These are phyloP conservation scores for Macaria liturata DNA, from an alignment of 2,888 invertebrate species.

Conservation along the genomic window DNA sequence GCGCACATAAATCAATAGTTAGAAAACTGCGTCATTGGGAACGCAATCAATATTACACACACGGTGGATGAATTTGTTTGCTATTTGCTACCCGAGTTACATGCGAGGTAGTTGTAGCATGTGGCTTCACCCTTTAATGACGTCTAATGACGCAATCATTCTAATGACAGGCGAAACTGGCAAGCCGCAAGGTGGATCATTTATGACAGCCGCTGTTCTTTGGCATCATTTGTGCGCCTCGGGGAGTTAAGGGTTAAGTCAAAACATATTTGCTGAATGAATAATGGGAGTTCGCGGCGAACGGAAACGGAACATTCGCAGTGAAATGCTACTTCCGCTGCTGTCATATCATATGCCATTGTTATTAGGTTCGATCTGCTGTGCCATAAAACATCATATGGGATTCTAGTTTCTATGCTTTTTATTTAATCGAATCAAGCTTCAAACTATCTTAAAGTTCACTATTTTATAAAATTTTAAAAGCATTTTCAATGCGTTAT, in stretches of 20 bases:
- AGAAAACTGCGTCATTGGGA: conserved; percentile 14
- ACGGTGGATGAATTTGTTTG: conserved; percentile 14
- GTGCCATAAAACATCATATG: background rate
- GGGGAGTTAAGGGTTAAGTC: conserved; percentile 69
- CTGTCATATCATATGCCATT: conserved; percentile 51
- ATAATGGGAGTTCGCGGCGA: conserved; percentile 71
- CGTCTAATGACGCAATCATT: conserved; percentile 64
- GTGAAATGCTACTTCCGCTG: conserved; percentile 67
- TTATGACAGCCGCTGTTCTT: conserved; percentile 42
- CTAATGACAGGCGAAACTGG: conserved; percentile 47
- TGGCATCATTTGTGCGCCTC: conserved; percentile 49
- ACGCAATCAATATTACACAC: conserved; percentile 25
- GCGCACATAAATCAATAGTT: conserved; percentile 20
- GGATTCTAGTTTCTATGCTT: too few relatives aligned
- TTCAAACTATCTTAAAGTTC: too few relatives aligned
- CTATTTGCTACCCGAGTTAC: conserved; percentile 20
- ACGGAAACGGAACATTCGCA: conserved; percentile 74
- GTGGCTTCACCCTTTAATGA: conserved; percentile 57
- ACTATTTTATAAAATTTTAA: too few relatives aligned
- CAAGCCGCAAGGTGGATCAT: conserved; percentile 38
- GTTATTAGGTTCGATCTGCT: conserved; percentile 23
- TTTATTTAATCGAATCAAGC: too few relatives aligned
- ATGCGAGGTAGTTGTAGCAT: conserved; percentile 15
- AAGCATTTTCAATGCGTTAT: too few relatives aligned
- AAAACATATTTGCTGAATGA: conserved; percentile 80